These are phyloP conservation scores for Euphonia xanthogaster DNA, from an alignment of 2,797 vertebrate species.

Conservation along the genomic window DNA sequence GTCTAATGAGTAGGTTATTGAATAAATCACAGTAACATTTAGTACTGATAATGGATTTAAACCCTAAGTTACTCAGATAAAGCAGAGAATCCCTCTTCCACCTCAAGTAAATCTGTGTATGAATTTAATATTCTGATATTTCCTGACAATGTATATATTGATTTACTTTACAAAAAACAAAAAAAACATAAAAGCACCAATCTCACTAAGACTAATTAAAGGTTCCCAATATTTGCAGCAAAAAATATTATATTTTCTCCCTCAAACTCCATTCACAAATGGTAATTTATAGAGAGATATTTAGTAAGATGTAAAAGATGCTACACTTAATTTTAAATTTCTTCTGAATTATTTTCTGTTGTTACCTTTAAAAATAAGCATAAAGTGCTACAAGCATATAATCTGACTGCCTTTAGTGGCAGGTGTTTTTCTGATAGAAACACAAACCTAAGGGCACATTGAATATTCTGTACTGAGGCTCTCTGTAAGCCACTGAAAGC, in stretches of 20 bases:
- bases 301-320: neutral
- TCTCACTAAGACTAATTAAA: neutral
- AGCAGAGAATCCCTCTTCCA: neutral
- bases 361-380: neutral
- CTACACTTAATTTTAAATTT: neutral
- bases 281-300: neutral
- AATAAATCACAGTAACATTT: conserved; percentile 31
- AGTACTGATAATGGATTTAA: conserved; percentile 32
- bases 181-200: neutral
- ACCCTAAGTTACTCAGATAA: neutral
- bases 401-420: neutral
- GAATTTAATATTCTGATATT: neutral
- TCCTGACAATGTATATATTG: neutral
- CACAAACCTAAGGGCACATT: neutral
- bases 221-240: neutral
- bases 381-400: neutral
- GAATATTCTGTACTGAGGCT: neutral
- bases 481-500: neutral
- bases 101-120: neutral
- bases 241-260: neutral
- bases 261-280: neutral
- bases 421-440: neutral
- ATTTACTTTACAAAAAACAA: neutral
- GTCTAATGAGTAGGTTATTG: conserved; percentile 35
- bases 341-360: neutral